phyloP scores from a whole-genome alignment of 2,888 invertebrate species.

The Junonia oenone region DNA sequence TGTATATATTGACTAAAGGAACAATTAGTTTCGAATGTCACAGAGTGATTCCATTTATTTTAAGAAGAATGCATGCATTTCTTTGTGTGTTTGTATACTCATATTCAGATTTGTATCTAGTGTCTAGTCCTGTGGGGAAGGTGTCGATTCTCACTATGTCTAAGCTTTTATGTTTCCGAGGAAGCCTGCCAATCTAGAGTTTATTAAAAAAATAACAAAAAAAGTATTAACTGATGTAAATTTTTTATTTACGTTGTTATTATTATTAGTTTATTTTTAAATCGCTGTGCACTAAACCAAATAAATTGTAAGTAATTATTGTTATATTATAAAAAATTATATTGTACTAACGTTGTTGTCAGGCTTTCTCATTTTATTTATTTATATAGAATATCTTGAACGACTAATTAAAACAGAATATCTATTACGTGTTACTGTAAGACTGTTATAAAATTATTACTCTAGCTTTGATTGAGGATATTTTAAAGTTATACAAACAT shows the following conservation, averaged over 20 bases:
- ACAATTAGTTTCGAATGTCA: constrained; percentile 59
- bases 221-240: constrained; percentile 34
- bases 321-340: constrained; percentile 21
- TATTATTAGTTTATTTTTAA: constrained; percentile 45
- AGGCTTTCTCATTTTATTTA: constrained; percentile 51
- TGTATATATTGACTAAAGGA: constrained; percentile 62
- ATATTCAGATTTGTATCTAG: constrained; percentile 67
- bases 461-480: constrained; percentile 15
- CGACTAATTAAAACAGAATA: constrained; percentile 31
- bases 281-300: constrained; percentile 71
- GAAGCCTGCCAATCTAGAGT: constrained; percentile 49
- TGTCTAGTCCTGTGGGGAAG: constrained; percentile 73
- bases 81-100: constrained; percentile 74
- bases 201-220: constrained; percentile 36
- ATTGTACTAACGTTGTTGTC: constrained; percentile 39
- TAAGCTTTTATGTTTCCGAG: constrained; percentile 57
- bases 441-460: constrained; percentile 29
- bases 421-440: constrained; percentile 32
- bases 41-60: constrained; percentile 77
- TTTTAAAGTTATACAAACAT: constrained; percentile 3
- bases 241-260: constrained; percentile 30
- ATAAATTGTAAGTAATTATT: constrained; percentile 47
- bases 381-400: constrained; percentile 27
- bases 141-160: constrained; percentile 67
- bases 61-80: constrained; percentile 78